A percentile compares a stretch with the other conserved stretches of the same genome.
These are phyloP conservation scores for Chionis minor DNA, from an alignment of 2,113 vertebrate genomes.

Conservation along the genomic window DNA sequence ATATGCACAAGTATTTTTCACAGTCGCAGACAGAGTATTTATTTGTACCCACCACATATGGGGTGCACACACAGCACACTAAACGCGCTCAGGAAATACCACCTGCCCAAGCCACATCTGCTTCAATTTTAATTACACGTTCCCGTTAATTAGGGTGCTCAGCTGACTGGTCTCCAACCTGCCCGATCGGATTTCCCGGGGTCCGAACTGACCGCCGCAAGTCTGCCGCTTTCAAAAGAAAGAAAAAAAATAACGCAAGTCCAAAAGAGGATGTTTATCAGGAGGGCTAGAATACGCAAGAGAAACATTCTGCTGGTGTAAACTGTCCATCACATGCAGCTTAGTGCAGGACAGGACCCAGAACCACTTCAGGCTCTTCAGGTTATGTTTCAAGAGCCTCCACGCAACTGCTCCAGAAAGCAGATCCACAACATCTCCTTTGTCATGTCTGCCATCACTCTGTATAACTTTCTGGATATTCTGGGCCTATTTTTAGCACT, in stretches of 20 bases:
- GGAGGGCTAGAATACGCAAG: background rate
- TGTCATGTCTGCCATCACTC: background rate
- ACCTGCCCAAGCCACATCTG: slow-evolving; percentile 56
- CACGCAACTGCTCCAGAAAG: background rate
- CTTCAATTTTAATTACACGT: slow-evolving; percentile 15
- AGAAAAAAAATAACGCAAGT: background rate
- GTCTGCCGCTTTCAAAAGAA: background rate
- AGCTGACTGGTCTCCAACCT: background rate
- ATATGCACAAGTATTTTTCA: background rate
- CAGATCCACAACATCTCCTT: fast-evolving
- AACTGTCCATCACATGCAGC: background rate
- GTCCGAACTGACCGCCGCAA: background rate
- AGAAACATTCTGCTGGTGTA: background rate
- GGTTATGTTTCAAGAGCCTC: background rate
- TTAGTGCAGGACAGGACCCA: background rate
- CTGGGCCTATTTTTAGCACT: background rate
- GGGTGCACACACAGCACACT: background rate
- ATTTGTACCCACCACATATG: background rate
- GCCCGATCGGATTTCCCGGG: background rate
- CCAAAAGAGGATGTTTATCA: background rate
- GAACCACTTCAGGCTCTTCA: background rate
- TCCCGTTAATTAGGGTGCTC: background rate
- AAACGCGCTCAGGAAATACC: background rate
- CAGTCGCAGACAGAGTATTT: background rate
- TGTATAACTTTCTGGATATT: background rate